These are phyloP conservation scores for Caradrina clavipalpis DNA, from an alignment of 2,888 invertebrate species.

Conservation along the genomic window DNA sequence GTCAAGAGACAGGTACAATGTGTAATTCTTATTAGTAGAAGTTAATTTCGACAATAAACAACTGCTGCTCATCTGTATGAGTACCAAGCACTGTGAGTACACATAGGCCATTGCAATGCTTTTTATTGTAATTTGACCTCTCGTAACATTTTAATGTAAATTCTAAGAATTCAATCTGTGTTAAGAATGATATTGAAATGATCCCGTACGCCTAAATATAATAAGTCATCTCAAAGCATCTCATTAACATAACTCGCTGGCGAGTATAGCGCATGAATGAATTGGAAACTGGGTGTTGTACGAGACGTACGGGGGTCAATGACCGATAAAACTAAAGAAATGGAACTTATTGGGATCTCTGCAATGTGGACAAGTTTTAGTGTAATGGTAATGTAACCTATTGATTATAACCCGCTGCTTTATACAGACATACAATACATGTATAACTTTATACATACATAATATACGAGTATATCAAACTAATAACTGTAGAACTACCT, in stretches of 20 bases:
- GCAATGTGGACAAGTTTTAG: neutral
- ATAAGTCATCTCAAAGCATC: neutral
- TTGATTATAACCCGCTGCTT: neutral
- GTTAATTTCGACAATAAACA: neutral
- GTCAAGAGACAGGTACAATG: neutral
- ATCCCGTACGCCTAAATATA: neutral
- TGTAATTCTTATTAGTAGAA: neutral
- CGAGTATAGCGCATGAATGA: constrained; percentile 12
- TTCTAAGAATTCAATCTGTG: constrained; percentile 9
- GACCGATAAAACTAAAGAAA: constrained; percentile 18
- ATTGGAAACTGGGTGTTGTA: constrained; percentile 17
- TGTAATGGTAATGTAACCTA: neutral
- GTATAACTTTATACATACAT: neutral
- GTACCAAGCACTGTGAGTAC: neutral
- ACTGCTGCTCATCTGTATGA: neutral
- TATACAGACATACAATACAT: neutral
- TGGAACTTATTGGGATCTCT: neutral
- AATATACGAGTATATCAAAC: neutral
- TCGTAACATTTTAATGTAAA: neutral
- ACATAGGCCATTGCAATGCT: neutral
- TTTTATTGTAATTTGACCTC: constrained; percentile 5
- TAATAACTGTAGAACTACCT: neutral
- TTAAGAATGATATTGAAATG: constrained; percentile 18
- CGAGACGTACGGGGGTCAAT: neutral
- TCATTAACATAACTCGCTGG: constrained; percentile 31